phyloP scores from a whole-genome alignment of 1,140 invertebrate genomes.

The Drosophila willistoni region DNA sequence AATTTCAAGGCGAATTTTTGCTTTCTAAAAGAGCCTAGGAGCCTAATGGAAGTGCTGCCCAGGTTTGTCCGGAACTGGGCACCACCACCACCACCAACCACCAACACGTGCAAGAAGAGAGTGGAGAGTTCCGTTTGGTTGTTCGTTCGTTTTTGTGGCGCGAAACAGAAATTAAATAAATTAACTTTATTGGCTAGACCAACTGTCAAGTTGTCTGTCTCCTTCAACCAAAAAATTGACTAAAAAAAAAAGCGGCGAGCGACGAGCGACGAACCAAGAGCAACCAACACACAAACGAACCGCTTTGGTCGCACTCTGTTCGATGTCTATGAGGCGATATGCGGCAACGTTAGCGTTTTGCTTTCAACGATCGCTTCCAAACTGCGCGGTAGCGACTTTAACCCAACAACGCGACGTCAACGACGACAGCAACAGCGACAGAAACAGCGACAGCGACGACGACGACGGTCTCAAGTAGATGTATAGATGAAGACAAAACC shows the following conservation, averaged over 20 bases:
- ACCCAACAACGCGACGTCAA: constrained; percentile 36
- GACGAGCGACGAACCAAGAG: constrained; percentile 45
- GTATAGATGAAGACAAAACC: constrained; percentile 29
- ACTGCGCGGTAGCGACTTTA: constrained; percentile 27
- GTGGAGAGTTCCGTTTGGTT: not conserved
- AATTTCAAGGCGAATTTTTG: constrained; percentile 44
- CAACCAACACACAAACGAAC: constrained; percentile 50
- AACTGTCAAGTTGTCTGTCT: constrained; percentile 43
- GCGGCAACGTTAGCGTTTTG: constrained; percentile 64
- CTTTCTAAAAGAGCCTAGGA: constrained; percentile 49
- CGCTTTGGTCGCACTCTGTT: constrained; percentile 53
- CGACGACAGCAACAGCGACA: constrained; percentile 10
- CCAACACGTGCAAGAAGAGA: constrained; percentile 26
- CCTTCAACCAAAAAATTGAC: constrained; percentile 11
- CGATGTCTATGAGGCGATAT: constrained; percentile 58
- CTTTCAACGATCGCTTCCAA: constrained; percentile 52
- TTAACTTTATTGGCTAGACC: constrained; percentile 42
- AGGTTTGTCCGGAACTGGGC: not conserved
- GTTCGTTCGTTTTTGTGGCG: constrained; percentile 24
- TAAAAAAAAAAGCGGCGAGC: constrained; percentile 17
- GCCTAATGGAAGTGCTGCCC: not conserved
- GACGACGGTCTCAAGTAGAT: constrained; percentile 21
- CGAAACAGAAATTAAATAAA: constrained; percentile 49
- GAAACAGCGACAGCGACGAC: not conserved
- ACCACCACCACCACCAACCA: not conserved